These are phyloP conservation scores for Aethes cnicana DNA, from an alignment of 2,888 invertebrate species.

Conservation along the genomic window DNA sequence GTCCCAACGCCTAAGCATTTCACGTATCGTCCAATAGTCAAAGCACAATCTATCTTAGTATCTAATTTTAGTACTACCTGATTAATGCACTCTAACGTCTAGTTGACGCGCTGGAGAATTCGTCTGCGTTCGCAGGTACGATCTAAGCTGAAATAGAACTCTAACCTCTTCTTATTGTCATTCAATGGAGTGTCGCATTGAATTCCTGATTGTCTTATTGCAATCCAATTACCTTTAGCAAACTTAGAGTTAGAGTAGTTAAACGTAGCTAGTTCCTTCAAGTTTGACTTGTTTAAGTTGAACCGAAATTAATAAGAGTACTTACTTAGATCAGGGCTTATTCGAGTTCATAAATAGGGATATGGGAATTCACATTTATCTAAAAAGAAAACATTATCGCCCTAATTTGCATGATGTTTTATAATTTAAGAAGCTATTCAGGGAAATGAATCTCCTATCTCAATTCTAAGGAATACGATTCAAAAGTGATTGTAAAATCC, in stretches of 20 bases:
- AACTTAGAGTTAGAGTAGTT: too few relatives aligned
- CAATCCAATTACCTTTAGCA: constrained; percentile 17
- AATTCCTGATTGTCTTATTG: constrained; percentile 17
- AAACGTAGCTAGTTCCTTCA: too few relatives aligned
- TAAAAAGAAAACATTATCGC: not conserved
- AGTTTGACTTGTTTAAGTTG: too few relatives aligned
- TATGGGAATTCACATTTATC: not conserved
- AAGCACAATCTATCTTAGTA: not conserved
- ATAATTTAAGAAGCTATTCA: too few relatives aligned
- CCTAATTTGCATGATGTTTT: too few relatives aligned
- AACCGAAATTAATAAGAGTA: too few relatives aligned
- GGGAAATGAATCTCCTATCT: too few relatives aligned
- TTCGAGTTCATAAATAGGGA: constrained; percentile 3
- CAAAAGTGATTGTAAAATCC: too few relatives aligned
- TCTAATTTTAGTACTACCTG: constrained; percentile 17
- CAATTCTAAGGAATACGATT: too few relatives aligned
- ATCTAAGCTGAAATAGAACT: constrained; percentile 22
- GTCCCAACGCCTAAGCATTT: too few relatives aligned
- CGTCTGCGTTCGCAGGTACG: constrained; percentile 24
- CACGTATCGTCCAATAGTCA: too few relatives aligned
- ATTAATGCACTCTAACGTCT: constrained; percentile 26
- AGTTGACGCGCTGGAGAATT: constrained; percentile 20
- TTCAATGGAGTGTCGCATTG: constrained; percentile 6
- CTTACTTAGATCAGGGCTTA: too few relatives aligned
- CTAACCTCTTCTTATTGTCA: constrained; percentile 21